These are phyloP conservation scores for Anorthoa munda DNA, from an alignment of 2,888 invertebrate genomes.

Conservation along the genomic window DNA sequence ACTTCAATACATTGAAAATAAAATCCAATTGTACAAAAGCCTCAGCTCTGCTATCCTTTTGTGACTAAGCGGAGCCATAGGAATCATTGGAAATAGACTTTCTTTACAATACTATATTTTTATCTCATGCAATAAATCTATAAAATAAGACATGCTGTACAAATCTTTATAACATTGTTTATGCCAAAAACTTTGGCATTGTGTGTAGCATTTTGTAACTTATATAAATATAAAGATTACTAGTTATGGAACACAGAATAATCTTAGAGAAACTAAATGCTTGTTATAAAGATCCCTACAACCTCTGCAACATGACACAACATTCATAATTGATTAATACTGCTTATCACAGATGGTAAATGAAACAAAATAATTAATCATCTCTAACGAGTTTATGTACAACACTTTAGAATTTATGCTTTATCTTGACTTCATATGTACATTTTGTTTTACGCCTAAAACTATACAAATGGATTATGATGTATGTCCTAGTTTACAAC, in stretches of 20 bases:
- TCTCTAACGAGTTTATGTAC: conserved; percentile 83
- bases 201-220: background rate
- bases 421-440: conserved; percentile 84
- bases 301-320: conserved; percentile 62
- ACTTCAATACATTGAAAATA: background rate
- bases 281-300: conserved; percentile 49
- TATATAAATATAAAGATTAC: background rate
- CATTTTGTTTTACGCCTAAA: conserved; percentile 75
- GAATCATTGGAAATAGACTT: conserved; percentile 35
- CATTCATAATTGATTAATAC: conserved; percentile 74
- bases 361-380: conserved; percentile 73
- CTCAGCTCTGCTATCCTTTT: conserved; percentile 3
- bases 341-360: conserved; percentile 84
- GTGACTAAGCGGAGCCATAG: background rate
- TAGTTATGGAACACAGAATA: background rate
- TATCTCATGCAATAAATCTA: conserved; percentile 48
- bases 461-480: conserved; percentile 69
- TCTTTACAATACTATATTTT: conserved; percentile 38
- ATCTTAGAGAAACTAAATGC: background rate
- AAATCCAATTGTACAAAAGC: background rate
- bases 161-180: conserved; percentile 35
- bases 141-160: conserved; percentile 35
- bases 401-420: conserved; percentile 89
- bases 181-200: background rate
- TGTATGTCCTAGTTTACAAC: conserved; percentile 60